phyloP scores from a whole-genome alignment of 2,113 vertebrate species.

The Brachyistius frenatus region DNA sequence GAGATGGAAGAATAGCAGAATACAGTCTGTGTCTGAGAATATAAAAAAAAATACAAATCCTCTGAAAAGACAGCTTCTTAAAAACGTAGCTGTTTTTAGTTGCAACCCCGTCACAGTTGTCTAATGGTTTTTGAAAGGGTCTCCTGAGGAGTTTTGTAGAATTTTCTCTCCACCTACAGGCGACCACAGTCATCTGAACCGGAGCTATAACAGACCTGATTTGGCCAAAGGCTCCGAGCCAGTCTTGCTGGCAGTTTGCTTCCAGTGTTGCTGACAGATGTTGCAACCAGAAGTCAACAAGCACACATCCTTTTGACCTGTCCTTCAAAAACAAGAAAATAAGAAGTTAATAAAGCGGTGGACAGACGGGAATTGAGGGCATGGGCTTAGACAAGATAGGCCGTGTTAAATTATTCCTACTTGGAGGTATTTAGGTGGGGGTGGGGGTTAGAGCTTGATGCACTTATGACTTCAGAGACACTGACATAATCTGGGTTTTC shows the following conservation, averaged over 20 bases:
- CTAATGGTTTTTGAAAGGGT: slow-evolving; percentile 34
- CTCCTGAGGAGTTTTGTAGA: slow-evolving; percentile 19
- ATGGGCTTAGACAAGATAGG: slow-evolving; percentile 69
- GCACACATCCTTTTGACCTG: slow-evolving; percentile 59
- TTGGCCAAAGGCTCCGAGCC: background rate
- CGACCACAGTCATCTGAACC: background rate
- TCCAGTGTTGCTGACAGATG: slow-evolving; percentile 67
- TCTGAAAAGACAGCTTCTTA: background rate
- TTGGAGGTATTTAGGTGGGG: slow-evolving; percentile 60
- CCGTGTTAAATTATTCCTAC: slow-evolving; percentile 72
- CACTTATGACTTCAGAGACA: slow-evolving; percentile 42
- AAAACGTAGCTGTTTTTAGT: background rate
- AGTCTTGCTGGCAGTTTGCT: slow-evolving; percentile 7
- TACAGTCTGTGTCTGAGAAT: too few relatives aligned
- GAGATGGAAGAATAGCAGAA: background rate
- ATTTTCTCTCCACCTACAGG: background rate
- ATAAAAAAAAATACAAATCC: too few relatives aligned
- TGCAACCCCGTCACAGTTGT: background rate
- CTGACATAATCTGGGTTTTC: slow-evolving; percentile 64
- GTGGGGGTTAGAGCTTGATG: slow-evolving; percentile 36
- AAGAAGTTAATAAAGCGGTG: slow-evolving; percentile 62
- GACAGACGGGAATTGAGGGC: slow-evolving; percentile 80
- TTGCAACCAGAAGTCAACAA: slow-evolving; percentile 57
- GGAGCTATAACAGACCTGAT: background rate
- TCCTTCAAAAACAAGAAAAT: slow-evolving; percentile 52